phyloP scores from a whole-genome alignment of 2,888 invertebrate genomes.

The Atethmia centrago region DNA sequence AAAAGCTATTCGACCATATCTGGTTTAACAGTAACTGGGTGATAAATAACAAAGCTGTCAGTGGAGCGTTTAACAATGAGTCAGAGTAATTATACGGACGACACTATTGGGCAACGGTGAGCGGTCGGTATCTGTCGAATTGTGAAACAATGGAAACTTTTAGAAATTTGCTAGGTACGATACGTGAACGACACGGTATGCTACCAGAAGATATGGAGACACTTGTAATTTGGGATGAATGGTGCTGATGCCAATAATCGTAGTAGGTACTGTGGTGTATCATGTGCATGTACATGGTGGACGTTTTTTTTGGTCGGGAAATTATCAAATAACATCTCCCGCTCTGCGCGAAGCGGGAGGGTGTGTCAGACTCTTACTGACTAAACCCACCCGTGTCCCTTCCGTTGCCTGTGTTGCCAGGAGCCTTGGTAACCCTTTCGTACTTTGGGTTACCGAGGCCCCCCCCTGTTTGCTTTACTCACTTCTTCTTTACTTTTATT shows the following conservation, averaged over 20 bases:
- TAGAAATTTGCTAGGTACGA: conserved; percentile 32
- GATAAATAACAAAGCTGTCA: conserved; percentile 69
- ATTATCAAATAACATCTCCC: too few relatives aligned
- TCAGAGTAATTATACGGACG: conserved; percentile 79
- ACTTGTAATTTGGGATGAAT: background rate
- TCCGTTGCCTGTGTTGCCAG: too few relatives aligned
- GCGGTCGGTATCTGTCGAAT: conserved; percentile 68
- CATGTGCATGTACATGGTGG: too few relatives aligned
- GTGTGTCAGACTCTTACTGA: too few relatives aligned
- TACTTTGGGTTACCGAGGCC: too few relatives aligned
- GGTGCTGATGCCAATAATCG: too few relatives aligned
- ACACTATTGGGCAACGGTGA: conserved; percentile 77
- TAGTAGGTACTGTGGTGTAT: too few relatives aligned
- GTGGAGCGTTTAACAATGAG: conserved; percentile 74
- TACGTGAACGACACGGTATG: conserved; percentile 38
- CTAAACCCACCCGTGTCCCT: too few relatives aligned
- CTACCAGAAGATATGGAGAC: background rate
- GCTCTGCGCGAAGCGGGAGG: too few relatives aligned
- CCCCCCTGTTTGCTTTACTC: background rate
- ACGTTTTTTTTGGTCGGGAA: too few relatives aligned
- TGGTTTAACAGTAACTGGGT: conserved; percentile 63
- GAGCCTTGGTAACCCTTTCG: too few relatives aligned
- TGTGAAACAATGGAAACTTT: conserved; percentile 66
- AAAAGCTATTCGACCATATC: conserved; percentile 64
- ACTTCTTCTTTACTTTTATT: too few relatives aligned